Evolutionary conservation across 1,140 invertebrate genomes (phyloP), one percentile per base, ranked within the genome.

Genomic region (Lordiphosa collinella): DNA sequence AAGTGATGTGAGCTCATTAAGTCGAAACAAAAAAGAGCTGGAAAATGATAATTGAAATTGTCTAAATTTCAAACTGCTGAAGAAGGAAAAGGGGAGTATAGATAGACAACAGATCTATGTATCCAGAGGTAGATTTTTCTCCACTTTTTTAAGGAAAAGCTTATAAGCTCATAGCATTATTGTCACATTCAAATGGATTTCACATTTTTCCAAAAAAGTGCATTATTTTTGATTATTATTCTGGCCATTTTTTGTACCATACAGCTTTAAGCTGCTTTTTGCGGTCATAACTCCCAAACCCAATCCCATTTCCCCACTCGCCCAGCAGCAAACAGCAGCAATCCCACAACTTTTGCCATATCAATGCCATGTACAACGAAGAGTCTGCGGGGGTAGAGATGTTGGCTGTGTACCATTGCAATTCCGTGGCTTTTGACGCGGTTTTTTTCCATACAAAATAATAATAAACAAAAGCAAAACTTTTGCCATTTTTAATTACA

Each of bases 401-500:
- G 10, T 22, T 22, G 35, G 43, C 25, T 50, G 50, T 50, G 50
- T 65, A 68, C 69, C 66, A 71, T 76, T 80, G 76, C 61, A 82
- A 71, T 80, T 82, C 61, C 37, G 66, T 75, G 71, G 76, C 76
- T 80, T 80, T 80, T 80, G 76, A 82, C 66, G 76, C 76, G 76
- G 76, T 82, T 80, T 69, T 69, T 70, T 53, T 37, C 54, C 46
- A 53, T 59, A 62, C 64, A 73, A 43, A 37, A 44, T n/a, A 40
- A 47, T 13, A 41, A 9, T 12, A 36, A 57, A 52, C 43, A 59
- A 68, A 50, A 68, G 72, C 64, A 76, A 76, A 80, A 79, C 76
- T 80, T 80, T 80, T 82, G 71, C 71, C 63, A 76, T 80, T 80
- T 80, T 80, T 80, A 80, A 80, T 80, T 80, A 80, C 76, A 76